phyloP scores from a whole-genome alignment of 1,140 invertebrate genomes.

The Hylaeus anthracinus region DNA sequence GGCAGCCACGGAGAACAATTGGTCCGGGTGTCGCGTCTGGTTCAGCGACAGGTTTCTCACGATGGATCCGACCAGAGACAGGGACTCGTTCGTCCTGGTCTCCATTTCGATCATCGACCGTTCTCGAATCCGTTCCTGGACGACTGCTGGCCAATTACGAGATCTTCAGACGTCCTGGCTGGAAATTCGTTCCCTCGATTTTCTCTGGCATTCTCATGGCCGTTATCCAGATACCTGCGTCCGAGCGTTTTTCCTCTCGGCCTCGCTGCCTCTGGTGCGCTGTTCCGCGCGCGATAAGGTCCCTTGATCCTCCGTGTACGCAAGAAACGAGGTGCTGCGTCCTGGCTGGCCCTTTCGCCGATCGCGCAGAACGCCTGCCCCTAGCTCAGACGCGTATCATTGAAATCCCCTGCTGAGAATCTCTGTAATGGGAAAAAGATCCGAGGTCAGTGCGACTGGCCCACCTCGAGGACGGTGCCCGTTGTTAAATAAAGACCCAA shows the following conservation, averaged over 20 bases:
- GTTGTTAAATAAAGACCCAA: background rate
- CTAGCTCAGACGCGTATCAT: slow-evolving; percentile 43
- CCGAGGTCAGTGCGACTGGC: slow-evolving; percentile 20
- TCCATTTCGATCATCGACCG: slow-evolving; percentile 47
- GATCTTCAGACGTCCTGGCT: slow-evolving; percentile 57
- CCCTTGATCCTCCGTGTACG: slow-evolving; percentile 38
- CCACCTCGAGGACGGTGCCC: too few relatives aligned
- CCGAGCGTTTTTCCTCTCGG: background rate
- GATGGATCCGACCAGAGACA: slow-evolving; percentile 44
- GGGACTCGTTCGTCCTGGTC: slow-evolving; percentile 30
- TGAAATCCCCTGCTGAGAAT: slow-evolving; percentile 47
- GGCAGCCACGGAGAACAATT: slow-evolving; percentile 15
- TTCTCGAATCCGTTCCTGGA: slow-evolving; percentile 36
- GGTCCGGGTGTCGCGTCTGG: slow-evolving; percentile 1
- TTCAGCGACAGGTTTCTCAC: slow-evolving; percentile 39
- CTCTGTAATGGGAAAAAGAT: slow-evolving; percentile 53
- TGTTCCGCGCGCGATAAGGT: slow-evolving; percentile 25
- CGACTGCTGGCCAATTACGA: slow-evolving; percentile 57
- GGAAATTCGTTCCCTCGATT: slow-evolving; percentile 35
- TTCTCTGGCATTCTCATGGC: slow-evolving; percentile 36
- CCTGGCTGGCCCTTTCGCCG: slow-evolving; percentile 21
- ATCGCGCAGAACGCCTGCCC: slow-evolving; percentile 13
- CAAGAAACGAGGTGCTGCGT: slow-evolving; percentile 44
- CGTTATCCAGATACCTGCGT: background rate
- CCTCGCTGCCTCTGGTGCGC: too few relatives aligned